Evolutionary conservation across 53 echinoderm and acorn worm species (phyloP), one percentile per base, ranked within the genome.

Genomic region (Stichopus horrens): DNA sequence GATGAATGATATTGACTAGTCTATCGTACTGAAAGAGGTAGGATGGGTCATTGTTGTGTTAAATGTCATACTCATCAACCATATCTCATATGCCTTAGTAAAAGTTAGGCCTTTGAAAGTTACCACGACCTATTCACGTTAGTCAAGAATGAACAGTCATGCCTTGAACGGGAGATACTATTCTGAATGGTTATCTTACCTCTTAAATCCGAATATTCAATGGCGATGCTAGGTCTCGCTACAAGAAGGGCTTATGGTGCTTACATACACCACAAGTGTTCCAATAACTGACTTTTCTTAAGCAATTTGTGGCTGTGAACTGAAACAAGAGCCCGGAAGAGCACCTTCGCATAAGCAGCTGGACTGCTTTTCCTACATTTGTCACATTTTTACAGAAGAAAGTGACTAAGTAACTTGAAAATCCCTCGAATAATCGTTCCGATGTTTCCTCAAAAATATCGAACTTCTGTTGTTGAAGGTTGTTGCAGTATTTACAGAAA

Each of bases 301-400:
- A 23, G 76, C 76, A 76, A 76, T 76, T 76, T 76, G 76, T 76
- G 76, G 76, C 76, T 76, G 37, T 23, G 76, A 76, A 76, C 7
- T 23, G 21, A 76, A 23, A 11, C 11, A 59, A 11, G 76, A 76
- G 76, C 76, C 76, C 76, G 76, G 76, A 76, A 76, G 76, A 23
- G 76, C 76, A 51, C 76, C 37, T 51, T 76, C 76, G 76, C 76
- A 76, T 76, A 76, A 76, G 76, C 76, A 76, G 76, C 76, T 76
- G 76, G 76, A 76, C 76, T 76, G 76, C 76, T 76, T 76, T 76
- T 76, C 76, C 76, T 76, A 71, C 18, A 71, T 71, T 71, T 71
- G 71, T 71, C 71, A 71, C 71, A 71, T 71, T 71, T 71, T 71
- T 71, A 71, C 71, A 6, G 71, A 71, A 71, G 71, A 71, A 71